Evolutionary conservation across 1,140 invertebrate genomes (phyloP).

Genomic region (Drosophila yakuba): DNA sequence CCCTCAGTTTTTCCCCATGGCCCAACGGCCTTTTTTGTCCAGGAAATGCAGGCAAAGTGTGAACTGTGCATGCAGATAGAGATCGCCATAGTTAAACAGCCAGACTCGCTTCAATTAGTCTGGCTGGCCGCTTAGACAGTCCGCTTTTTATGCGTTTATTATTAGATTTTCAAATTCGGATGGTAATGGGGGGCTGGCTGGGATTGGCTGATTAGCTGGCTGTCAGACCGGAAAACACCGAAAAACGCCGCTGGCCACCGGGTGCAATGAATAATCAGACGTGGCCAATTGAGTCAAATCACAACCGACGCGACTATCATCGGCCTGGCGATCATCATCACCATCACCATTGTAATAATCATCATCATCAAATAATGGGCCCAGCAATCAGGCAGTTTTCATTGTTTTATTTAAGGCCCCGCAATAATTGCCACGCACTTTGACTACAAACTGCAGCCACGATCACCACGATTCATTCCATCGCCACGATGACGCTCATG

Average conservation of each 20-base stretch:
- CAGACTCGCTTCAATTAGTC: constrained; percentile 82
- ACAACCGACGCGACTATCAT: constrained; percentile 65
- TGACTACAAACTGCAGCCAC: constrained; percentile 56
- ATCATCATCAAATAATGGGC: constrained; percentile 49
- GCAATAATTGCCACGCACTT: constrained; percentile 82
- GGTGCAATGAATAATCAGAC: constrained; percentile 76
- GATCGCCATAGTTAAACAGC: constrained; percentile 53
- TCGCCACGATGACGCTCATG: background rate
- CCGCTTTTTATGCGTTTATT: constrained; percentile 43
- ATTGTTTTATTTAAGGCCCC: constrained; percentile 81
- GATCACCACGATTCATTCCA: constrained; percentile 8
- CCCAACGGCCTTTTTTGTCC: constrained; percentile 16
- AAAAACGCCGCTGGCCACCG: constrained; percentile 45
- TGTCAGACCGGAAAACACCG: constrained; percentile 73
- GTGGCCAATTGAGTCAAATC: constrained; percentile 77
- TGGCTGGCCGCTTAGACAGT: constrained; percentile 57
- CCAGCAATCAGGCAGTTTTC: constrained; percentile 72
- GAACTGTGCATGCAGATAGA: constrained; percentile 81
- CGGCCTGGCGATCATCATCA: constrained; percentile 17
- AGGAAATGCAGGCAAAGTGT: constrained; percentile 79
- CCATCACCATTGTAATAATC: constrained; percentile 25
- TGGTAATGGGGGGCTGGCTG: constrained; percentile 29
- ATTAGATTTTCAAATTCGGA: constrained; percentile 31
- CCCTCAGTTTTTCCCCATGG: background rate
- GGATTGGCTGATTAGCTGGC: constrained; percentile 4